These are phyloP conservation scores for Percopsis omiscomaycus DNA, from an alignment of 2,797 vertebrate genomes.

Conservation along the genomic window DNA sequence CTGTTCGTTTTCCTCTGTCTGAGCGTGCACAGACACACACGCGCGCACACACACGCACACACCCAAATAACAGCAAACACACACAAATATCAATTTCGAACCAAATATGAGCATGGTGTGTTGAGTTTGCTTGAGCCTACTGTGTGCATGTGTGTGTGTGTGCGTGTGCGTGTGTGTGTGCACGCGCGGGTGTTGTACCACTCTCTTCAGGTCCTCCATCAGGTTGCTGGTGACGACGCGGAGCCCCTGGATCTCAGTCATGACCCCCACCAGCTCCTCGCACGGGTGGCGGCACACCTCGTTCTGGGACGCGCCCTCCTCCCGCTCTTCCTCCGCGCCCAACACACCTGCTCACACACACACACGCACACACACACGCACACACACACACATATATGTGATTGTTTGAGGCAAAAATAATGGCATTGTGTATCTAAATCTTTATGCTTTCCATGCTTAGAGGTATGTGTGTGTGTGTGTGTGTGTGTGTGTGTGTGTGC, in stretches of 20 bases:
- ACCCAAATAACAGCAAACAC: conserved; percentile 18
- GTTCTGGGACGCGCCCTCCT: conserved; percentile 68
- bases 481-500: conserved; percentile 3
- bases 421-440: too few species aligned
- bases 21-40: conserved; percentile 17
- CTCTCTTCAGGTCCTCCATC: conserved; percentile 87
- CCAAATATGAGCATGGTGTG: background rate
- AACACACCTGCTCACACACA: conserved; percentile 37
- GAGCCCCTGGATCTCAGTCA: conserved; percentile 83
- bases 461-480: background rate
- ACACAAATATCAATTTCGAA: conserved; percentile 14
- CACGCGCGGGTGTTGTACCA: conserved; percentile 76
- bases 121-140: background rate
- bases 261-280: conserved; percentile 84
- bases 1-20: conserved; percentile 91
- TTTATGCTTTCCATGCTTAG: too few species aligned
- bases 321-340: conserved; percentile 34
- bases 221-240: conserved; percentile 84
- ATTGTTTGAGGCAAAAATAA: background rate
- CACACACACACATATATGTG: background rate
- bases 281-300: conserved; percentile 86
- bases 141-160: conserved; percentile 2
- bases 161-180: conserved; percentile 13
- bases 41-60: conserved; percentile 16
- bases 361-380: conserved; percentile 3